Evolutionary conservation across 2,113 vertebrate genomes (phyloP).

Genomic region (Prolemur simus): DNA sequence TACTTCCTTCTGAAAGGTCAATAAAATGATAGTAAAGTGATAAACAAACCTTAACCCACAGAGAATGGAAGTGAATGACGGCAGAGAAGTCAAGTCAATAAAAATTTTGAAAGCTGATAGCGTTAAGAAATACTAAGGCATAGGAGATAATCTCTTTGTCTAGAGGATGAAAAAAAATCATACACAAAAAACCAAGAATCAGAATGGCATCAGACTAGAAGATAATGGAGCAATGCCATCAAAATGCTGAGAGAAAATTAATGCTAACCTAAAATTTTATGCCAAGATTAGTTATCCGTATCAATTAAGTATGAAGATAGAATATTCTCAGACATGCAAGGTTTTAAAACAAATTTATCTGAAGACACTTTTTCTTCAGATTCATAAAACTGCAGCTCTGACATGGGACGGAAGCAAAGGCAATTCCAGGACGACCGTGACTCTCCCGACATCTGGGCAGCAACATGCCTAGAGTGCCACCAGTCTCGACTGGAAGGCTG

Average conservation of each 20-base stretch:
- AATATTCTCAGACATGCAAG: neutral
- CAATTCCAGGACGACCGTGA: neutral
- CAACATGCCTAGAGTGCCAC: neutral
- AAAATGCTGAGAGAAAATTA: neutral
- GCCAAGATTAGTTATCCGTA: neutral
- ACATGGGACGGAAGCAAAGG: neutral
- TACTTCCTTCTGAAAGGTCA: slow-evolving; percentile 15
- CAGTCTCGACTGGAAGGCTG: neutral
- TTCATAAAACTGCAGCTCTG: neutral
- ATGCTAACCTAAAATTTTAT: slow-evolving; percentile 1
- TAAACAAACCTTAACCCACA: neutral
- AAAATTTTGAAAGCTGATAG: neutral
- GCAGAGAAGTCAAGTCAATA: neutral
- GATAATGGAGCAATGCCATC: neutral
- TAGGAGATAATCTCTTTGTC: no score
- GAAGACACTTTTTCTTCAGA: neutral
- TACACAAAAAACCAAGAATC: neutral
- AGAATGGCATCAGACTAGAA: neutral
- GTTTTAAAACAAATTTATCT: neutral
- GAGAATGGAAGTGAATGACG: neutral
- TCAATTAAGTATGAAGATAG: neutral
- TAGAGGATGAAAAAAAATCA: neutral
- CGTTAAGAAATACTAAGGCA: neutral
- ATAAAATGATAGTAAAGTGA: neutral
- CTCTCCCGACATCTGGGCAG: neutral